Percentiles rank a stretch among this genome's conserved stretches.
Evolutionary conservation across 2,113 vertebrate genomes (phyloP).

Genomic region (Etia nguti): DNA sequence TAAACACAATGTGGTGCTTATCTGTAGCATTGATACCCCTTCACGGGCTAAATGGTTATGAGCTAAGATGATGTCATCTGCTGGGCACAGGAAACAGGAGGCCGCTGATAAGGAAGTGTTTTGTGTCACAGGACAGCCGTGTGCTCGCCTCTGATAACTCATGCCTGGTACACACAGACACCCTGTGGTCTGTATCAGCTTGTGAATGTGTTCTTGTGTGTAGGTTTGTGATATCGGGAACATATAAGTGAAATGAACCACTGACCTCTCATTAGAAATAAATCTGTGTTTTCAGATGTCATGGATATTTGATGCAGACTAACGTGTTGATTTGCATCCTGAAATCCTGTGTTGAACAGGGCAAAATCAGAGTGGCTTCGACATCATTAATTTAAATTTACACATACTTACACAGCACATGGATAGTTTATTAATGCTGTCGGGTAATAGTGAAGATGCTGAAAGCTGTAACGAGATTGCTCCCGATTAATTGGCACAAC

Average conservation of each 20-base stretch:
- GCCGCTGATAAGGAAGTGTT: constrained; percentile 53
- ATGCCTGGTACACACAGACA: neutral
- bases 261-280: neutral
- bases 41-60: neutral
- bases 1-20: neutral
- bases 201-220: neutral
- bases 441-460: neutral
- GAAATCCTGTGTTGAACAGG: neutral
- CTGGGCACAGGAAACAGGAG: constrained; percentile 41
- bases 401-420: neutral
- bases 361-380: neutral
- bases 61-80: constrained; percentile 34
- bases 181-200: neutral
- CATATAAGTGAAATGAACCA: neutral
- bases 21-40: neutral
- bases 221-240: neutral
- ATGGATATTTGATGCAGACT: neutral
- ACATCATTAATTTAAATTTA: neutral
- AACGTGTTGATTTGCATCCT: neutral
- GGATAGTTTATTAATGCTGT: neutral
- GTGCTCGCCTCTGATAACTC: constrained; percentile 19
- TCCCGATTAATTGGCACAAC: neutral
- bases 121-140: constrained; percentile 31
- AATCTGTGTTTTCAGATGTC: neutral
- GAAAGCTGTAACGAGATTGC: neutral